Evolutionary conservation across 2,113 vertebrate genomes (phyloP), one percentile per base, ranked within the genome.

Genomic region (Numenius arquata): DNA sequence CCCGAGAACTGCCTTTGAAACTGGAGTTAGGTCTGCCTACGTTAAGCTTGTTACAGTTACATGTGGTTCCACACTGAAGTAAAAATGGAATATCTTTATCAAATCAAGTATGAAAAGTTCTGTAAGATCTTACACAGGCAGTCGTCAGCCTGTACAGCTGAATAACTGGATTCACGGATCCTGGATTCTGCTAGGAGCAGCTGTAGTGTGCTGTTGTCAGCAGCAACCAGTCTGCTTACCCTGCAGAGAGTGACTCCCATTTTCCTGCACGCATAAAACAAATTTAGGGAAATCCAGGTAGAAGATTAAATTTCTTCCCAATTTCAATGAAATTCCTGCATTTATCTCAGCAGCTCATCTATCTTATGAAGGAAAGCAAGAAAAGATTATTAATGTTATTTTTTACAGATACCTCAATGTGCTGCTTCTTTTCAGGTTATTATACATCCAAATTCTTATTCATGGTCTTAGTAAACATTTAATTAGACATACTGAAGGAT

Each of bases 141-240:
- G 53, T 61, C 4, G 3, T 78, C 48, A 89, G 61, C 68, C 36
- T 65, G 68, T 71, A 50, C 26, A 47, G 77, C 73, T 90, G 66
- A 85, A 50, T 79, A 83, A 62, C 76, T 76, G 66, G 53, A 83
- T 93, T 88, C 62, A 12, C 62, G 89, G 61, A 43, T 88, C 63
- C 67, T 95, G 62, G 58, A 85, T 89, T 89, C 89, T 92, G 56
- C 77, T 84, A 86, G 62, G 80, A 89, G 92, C 83, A 89, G 85
- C 92, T 95, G 50, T 74, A 67, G 53, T 87, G 58, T 87, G 93
- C 90, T 94, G 90, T 95, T 96, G 90, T 96, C 92, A 95, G 86
- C 96, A 96, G 83, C 93, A 93, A 91, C 95, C 87, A 50, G 40
- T 48, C 90, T 93, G 76, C 93, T 95, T 89, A 87, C 56, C 74